These are phyloP conservation scores for Folsomia candida DNA, from an alignment of 2,888 invertebrate genomes.

Conservation along the genomic window DNA sequence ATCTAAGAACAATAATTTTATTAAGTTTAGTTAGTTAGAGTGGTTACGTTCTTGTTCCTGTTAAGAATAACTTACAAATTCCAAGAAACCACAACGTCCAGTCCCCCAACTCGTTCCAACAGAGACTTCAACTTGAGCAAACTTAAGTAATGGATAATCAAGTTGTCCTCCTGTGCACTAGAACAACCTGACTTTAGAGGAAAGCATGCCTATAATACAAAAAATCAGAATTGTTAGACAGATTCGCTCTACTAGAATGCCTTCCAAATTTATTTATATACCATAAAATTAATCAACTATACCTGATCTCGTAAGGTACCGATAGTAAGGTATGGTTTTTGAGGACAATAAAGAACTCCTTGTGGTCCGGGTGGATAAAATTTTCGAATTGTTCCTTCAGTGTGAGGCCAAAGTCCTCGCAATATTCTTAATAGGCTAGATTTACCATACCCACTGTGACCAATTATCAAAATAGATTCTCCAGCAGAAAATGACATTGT, in stretches of 20 bases:
- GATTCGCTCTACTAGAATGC: too few relatives aligned
- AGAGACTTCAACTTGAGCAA: conserved; percentile 51
- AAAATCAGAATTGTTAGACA: too few relatives aligned
- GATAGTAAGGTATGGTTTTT: conserved; percentile 60
- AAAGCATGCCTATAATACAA: conserved; percentile 48
- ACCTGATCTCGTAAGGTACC: conserved; percentile 60
- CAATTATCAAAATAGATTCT: conserved; percentile 59
- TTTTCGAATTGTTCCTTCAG: conserved; percentile 49
- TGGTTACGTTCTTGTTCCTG: too few relatives aligned
- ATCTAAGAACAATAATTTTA: conserved; percentile 53
- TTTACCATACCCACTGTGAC: conserved; percentile 61
- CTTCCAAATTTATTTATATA: too few relatives aligned
- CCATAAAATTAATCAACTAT: too few relatives aligned
- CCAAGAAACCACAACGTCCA: conserved; percentile 53
- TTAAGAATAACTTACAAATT: conserved; percentile 57
- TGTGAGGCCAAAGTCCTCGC: conserved; percentile 59
- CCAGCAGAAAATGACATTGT: conserved; percentile 56
- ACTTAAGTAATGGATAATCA: conserved; percentile 53
- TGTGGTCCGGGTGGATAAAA: conserved; percentile 52
- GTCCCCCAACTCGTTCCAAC: conserved; percentile 53
- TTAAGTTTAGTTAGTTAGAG: too few relatives aligned
- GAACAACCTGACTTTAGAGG: conserved; percentile 49
- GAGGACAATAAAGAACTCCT: conserved; percentile 59
- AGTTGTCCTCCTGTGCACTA: conserved; percentile 34
- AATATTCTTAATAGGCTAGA: conserved; percentile 60